Percentiles rank a stretch among this genome's conserved stretches.
Conservation (phyloP, 2,797 vertebrate genomes). For the Okamejei kenojei region DNA sequence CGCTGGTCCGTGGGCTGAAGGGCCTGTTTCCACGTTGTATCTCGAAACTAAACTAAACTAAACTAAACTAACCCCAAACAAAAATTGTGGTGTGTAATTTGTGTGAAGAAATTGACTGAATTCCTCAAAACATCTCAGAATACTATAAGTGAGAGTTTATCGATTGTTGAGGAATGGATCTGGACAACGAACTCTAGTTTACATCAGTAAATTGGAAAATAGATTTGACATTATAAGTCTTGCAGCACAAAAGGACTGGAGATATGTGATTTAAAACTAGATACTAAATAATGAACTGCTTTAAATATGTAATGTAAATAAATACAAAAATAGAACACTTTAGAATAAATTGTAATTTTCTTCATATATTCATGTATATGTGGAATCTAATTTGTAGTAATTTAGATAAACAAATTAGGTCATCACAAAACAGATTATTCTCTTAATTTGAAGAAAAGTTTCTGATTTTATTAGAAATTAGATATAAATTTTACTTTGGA, state of each 20-base stretch:
- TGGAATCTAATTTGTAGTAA: neutral
- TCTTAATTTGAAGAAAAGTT: neutral
- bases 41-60: too few relatives aligned
- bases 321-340: constrained; percentile 5
- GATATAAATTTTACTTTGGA: constrained; percentile 17
- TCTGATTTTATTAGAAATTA: neutral
- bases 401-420: constrained; percentile 26
- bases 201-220: constrained; percentile 7
- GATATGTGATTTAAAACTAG: neutral
- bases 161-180: neutral
- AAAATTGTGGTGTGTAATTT: too few relatives aligned
- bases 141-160: too few relatives aligned
- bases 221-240: neutral
- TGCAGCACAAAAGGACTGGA: neutral
- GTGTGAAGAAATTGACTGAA: neutral
- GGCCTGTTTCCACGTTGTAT: too few relatives aligned
- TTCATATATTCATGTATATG: neutral
- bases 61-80: too few relatives aligned
- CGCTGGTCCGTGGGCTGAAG: too few relatives aligned
- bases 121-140: neutral
- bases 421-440: neutral
- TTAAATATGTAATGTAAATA: constrained; percentile 11
- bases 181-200: neutral
- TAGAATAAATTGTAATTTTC: neutral
- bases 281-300: constrained; percentile 16